These are phyloP conservation scores for Drosophila rhopaloa DNA, from an alignment of 1,140 invertebrate genomes.

Conservation along the genomic window DNA sequence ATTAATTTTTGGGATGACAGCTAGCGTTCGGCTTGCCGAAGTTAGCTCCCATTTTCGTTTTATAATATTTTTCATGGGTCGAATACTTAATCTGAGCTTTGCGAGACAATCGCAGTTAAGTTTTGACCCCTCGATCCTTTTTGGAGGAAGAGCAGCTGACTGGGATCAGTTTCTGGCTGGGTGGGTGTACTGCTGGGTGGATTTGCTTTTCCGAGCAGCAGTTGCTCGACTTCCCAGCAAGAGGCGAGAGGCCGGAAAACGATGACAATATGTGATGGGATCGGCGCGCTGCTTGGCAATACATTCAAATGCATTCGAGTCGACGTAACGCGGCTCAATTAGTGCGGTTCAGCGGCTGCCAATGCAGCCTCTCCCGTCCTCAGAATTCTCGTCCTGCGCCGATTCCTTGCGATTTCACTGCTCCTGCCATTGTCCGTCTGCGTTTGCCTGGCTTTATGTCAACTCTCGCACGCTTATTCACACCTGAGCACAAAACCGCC, in stretches of 20 bases:
- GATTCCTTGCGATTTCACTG: conserved; percentile 1
- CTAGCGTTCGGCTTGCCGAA: too few species aligned
- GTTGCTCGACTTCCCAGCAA: conserved; percentile 66
- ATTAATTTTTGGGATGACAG: too few species aligned
- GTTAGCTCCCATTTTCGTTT: background rate
- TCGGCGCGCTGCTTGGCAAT: conserved; percentile 63
- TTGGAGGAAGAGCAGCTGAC: conserved; percentile 44
- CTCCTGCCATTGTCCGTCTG: conserved; percentile 23
- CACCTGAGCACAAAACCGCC: conserved; percentile 78
- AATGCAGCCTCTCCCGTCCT: conserved; percentile 68
- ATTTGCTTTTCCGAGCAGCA: conserved; percentile 34
- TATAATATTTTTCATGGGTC: conserved; percentile 15
- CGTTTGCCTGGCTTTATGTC: conserved; percentile 67
- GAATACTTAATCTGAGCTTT: conserved; percentile 21
- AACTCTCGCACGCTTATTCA: conserved; percentile 83
- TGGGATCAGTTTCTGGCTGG: conserved; percentile 11
- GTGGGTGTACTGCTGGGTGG: background rate
- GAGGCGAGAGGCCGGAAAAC: conserved; percentile 51
- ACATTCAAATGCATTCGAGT: conserved; percentile 82
- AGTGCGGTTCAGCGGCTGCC: conserved; percentile 76
- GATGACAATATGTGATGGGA: conserved; percentile 44
- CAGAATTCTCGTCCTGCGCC: background rate
- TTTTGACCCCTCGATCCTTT: conserved; percentile 27
- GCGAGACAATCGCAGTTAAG: conserved; percentile 11
- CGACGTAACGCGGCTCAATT: conserved; percentile 83